Evolutionary conservation across 2,888 invertebrate genomes (phyloP).

Genomic region (Synergus itoensis): DNA sequence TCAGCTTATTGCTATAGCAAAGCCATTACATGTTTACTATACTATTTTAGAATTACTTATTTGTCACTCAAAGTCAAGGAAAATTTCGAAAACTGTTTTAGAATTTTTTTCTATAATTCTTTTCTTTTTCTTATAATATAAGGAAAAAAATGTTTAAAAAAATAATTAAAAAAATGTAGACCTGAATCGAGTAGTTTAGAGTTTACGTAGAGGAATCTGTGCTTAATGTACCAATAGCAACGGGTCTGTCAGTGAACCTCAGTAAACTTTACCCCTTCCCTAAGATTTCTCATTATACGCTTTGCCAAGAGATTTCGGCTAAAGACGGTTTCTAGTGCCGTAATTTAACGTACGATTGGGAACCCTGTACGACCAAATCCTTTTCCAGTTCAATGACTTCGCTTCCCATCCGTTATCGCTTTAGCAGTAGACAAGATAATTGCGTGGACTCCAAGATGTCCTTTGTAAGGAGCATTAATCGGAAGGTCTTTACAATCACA

Average conservation of each 20-base stretch:
- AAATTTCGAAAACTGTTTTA: no score
- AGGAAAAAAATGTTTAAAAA: no score
- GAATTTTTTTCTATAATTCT: no score
- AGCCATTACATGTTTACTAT: no score
- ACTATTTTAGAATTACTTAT: no score
- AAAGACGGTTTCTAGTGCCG: conserved; percentile 34
- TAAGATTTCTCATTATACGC: conserved; percentile 40
- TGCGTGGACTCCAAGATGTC: conserved; percentile 43
- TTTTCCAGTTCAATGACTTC: conserved; percentile 53
- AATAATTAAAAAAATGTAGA: no score
- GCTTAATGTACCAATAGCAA: conserved; percentile 27
- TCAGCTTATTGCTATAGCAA: not conserved
- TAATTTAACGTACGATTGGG: conserved; percentile 41
- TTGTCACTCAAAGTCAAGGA: no score
- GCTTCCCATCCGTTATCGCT: conserved; percentile 50
- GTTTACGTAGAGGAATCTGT: not conserved
- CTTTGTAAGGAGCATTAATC: conserved; percentile 32
- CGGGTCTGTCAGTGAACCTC: conserved; percentile 12
- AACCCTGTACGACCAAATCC: conserved; percentile 44
- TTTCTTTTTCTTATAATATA: no score
- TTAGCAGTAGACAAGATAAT: conserved; percentile 53
- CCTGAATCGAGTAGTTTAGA: not conserved
- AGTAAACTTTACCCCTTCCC: conserved; percentile 9
- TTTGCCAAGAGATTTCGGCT: conserved; percentile 39
- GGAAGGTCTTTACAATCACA: conserved; percentile 20